Base-by-base conservation (phyloP, 2,113 vertebrate genomes). In the Seriola rivoliana region DNA sequence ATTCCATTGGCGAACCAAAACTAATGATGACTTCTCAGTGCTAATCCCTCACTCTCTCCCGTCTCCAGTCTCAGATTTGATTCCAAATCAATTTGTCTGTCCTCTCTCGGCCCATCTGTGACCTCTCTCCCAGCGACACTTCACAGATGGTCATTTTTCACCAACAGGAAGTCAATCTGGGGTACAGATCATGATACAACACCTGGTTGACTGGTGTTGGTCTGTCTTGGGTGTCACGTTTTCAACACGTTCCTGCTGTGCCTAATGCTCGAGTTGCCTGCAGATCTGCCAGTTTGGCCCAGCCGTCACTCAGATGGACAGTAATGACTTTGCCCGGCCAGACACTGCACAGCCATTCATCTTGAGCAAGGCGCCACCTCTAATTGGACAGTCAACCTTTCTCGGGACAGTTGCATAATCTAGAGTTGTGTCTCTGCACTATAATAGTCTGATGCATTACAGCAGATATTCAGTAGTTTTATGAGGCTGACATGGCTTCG, bases 81-180 rank as follows among this genome's bases (percentile, higher is more conserved):
- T 69, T 52, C 55, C 13, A 14, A 48, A 66, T 64, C 29, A 52
- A 81, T 75, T 80, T 36, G 0, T 79, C 75, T 8, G 5, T 75
- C 40, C 46, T 77, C 67, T 78, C 52, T 82, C 1, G 0, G 29
- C 19, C 52, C 84, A 19, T 79, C 71, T 70, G 69, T 80, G 83
- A 88, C 63, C 50, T 75, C 65, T 90, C 48, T 21, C 34, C 1
- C 1, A 72, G 75, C 78, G 80, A 85, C 65, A 82, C 75, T 69
- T 83, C 74, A 73, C 91, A 92, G 88, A 87, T 85, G 87, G 90
- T 77, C 67, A 85, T 88, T 91, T 90, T 80, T 85, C 81, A 86
- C 76, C 48, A 54, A 71, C 32, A 29, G 67, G 38, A 68, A 81
- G 78, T 91, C 86, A 88, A 69, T 91, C 80, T 92, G 81, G 63